A percentile compares a stretch with the other conserved stretches of the same genome.
phyloP scores from a whole-genome alignment of 2,888 invertebrate genomes.

The Drosophila prostipennis region DNA sequence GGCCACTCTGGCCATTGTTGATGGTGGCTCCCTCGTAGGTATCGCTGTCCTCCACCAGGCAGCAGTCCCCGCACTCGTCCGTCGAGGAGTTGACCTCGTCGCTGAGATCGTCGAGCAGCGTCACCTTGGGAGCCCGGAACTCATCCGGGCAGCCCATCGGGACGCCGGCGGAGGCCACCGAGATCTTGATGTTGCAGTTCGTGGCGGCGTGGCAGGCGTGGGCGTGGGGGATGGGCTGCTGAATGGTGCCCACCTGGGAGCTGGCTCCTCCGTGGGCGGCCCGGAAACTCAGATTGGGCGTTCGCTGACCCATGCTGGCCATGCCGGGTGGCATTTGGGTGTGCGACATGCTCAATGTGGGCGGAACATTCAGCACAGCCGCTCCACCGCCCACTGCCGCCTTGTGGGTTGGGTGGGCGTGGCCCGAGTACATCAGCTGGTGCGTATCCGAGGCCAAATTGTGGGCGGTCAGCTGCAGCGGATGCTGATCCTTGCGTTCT shows the following conservation, averaged over 20 bases:
- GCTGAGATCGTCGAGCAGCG: constrained; percentile 71
- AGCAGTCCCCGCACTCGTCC: constrained; percentile 70
- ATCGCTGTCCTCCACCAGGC: constrained; percentile 68
- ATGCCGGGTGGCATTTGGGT: constrained; percentile 79
- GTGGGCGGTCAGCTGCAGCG: constrained; percentile 72
- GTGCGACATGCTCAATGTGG: constrained; percentile 73
- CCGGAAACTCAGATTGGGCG: constrained; percentile 67
- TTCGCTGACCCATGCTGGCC: constrained; percentile 72
- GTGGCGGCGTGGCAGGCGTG: constrained; percentile 35
- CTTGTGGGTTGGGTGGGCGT: constrained; percentile 41
- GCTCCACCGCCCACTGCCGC: constrained; percentile 34
- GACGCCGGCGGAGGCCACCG: constrained; percentile 39
- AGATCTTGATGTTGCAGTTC: constrained; percentile 66
- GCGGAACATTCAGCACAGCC: constrained; percentile 75
- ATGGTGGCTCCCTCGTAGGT: constrained; percentile 54
- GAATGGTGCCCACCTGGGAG: constrained; percentile 45
- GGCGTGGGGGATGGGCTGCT: constrained; percentile 62
- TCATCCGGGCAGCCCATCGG: constrained; percentile 36
- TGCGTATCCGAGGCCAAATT: constrained; percentile 76
- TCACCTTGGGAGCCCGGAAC: constrained; percentile 73
- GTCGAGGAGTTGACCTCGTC: constrained; percentile 70
- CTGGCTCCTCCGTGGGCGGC: constrained; percentile 49
- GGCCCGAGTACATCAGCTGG: constrained; percentile 58
- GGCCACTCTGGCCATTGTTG: constrained; percentile 46
- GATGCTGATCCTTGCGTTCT: constrained; percentile 82